These are phyloP conservation scores for Meriones psammophilus DNA, from an alignment of 2,797 vertebrate genomes.

Conservation along the genomic window DNA sequence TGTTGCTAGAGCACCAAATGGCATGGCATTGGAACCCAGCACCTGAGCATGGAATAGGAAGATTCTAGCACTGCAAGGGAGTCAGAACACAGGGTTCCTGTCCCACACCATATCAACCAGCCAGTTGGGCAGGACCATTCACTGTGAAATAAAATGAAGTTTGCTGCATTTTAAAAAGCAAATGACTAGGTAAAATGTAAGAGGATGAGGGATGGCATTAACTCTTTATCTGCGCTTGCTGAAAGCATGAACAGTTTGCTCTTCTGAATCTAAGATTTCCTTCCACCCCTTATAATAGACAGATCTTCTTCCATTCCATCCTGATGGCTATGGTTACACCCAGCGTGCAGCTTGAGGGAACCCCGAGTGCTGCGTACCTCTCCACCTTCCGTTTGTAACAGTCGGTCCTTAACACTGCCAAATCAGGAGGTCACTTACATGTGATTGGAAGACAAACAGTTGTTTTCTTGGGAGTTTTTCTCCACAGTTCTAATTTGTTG, in stretches of 20 bases:
- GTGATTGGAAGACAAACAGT: slow-evolving; percentile 15
- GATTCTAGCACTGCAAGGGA: neutral
- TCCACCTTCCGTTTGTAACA: neutral
- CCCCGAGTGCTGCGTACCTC: neutral
- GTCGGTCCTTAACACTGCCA: slow-evolving; percentile 23
- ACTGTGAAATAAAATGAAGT: slow-evolving; percentile 33
- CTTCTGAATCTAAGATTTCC: slow-evolving; percentile 21
- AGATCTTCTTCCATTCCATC: slow-evolving; percentile 27
- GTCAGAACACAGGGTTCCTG: slow-evolving; percentile 21
- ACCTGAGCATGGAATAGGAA: slow-evolving; percentile 20
- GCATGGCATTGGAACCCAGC: neutral
- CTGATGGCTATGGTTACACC: neutral
- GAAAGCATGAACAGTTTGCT: neutral
- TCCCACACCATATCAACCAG: neutral
- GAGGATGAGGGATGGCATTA: neutral
- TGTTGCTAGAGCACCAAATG: neutral
- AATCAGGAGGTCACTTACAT: slow-evolving; percentile 25
- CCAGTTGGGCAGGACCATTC: slow-evolving; percentile 12
- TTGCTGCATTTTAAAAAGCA: slow-evolving; percentile 22
- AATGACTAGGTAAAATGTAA: neutral
- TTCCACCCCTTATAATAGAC: neutral
- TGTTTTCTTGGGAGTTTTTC: slow-evolving; percentile 34
- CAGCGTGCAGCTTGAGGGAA: slow-evolving; percentile 13
- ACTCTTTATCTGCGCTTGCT: slow-evolving; percentile 27
- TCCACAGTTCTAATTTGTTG: slow-evolving; percentile 43